These are phyloP conservation scores for Oxyura jamaicensis DNA, from an alignment of 2,113 vertebrate species.

Conservation along the genomic window DNA sequence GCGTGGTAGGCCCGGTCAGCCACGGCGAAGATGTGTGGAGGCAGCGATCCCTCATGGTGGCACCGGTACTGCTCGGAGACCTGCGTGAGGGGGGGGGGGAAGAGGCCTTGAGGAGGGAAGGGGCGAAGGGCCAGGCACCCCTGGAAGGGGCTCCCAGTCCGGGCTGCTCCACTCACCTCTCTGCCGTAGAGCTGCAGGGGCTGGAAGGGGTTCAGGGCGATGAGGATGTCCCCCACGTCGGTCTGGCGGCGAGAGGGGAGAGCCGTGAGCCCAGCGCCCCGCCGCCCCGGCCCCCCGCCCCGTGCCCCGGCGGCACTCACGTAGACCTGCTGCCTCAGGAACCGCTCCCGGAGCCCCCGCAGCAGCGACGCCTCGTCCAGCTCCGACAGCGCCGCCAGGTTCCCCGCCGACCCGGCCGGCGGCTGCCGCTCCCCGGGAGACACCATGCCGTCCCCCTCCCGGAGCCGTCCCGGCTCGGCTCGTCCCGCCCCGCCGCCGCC, in stretches of 20 bases:
- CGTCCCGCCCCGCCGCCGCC: no score
- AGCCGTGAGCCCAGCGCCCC: background rate
- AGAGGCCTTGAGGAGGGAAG: background rate
- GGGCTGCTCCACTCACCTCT: constrained; percentile 33
- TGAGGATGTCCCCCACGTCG: constrained; percentile 75
- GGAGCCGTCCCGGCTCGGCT: no score
- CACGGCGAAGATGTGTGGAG: constrained; percentile 77
- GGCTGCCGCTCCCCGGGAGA: background rate
- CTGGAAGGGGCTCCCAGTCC: no score
- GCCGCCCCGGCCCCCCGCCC: background rate
- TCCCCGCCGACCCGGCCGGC: background rate
- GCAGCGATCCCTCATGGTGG: constrained; percentile 44
- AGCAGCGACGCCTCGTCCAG: constrained; percentile 71
- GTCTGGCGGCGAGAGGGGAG: constrained; percentile 55
- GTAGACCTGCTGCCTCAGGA: constrained; percentile 59
- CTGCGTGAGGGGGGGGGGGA: background rate
- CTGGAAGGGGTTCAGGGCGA: constrained; percentile 78
- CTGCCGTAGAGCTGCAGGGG: constrained; percentile 72
- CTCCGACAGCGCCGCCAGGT: constrained; percentile 67
- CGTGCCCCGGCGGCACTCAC: constrained; percentile 44
- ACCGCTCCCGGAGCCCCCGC: constrained; percentile 53
- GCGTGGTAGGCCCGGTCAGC: constrained; percentile 74
- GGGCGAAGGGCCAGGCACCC: background rate
- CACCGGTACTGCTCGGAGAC: constrained; percentile 69
- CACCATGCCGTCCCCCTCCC: background rate